Evolutionary conservation across 2,113 vertebrate genomes (phyloP).

Genomic region (Rana temporaria): DNA sequence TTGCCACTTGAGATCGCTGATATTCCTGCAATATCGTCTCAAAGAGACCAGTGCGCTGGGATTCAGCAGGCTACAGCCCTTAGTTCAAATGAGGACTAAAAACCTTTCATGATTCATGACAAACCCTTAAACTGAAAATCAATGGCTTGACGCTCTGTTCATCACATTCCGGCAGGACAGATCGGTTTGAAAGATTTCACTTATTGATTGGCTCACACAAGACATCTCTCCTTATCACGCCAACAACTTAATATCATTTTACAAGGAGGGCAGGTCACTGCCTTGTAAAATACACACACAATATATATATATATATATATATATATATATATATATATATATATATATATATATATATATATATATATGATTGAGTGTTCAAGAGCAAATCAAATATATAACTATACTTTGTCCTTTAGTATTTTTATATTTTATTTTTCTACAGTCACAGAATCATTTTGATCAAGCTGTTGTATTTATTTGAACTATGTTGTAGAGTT

Average conservation of each 20-base stretch:
- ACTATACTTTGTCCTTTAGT: not conserved
- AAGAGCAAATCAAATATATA: not conserved
- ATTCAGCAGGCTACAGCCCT: constrained; percentile 11
- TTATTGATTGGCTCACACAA: constrained; percentile 42
- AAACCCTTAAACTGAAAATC: constrained; percentile 57
- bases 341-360: not conserved
- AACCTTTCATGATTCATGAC: constrained; percentile 56
- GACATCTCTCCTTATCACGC: constrained; percentile 50
- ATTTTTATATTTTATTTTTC: not conserved
- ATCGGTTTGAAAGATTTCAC: constrained; percentile 53
- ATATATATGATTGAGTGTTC: not conserved
- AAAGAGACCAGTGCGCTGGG: constrained; percentile 4
- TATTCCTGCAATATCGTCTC: constrained; percentile 11
- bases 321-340: no score
- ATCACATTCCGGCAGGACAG: constrained; percentile 48
- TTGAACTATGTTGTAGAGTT: no score
- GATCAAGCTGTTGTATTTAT: no score
- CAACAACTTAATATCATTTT: constrained; percentile 23
- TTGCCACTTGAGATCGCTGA: constrained; percentile 20
- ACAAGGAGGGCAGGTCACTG: constrained; percentile 4
- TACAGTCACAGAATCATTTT: no score
- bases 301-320: not conserved
- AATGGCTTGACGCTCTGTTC: constrained; percentile 38
- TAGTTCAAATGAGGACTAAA: constrained; percentile 52
- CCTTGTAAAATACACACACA: not conserved